phyloP scores from a whole-genome alignment of 2,888 invertebrate species.

The Dryobota labecula region DNA sequence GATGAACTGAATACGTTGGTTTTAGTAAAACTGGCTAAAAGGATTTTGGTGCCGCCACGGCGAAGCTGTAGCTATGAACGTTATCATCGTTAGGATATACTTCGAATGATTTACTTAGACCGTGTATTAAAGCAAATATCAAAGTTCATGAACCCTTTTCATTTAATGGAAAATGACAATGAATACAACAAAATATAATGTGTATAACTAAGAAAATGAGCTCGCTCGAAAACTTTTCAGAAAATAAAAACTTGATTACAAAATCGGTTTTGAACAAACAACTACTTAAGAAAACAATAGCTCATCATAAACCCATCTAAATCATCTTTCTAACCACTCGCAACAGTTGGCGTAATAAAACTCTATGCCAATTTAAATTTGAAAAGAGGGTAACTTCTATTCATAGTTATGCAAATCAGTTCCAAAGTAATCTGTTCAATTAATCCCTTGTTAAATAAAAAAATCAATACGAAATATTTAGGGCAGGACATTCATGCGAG shows the following conservation, averaged over 20 bases:
- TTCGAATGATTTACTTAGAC: constrained; percentile 7
- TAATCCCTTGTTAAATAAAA: constrained; percentile 70
- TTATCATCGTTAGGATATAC: constrained; percentile 34
- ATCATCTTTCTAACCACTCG: constrained; percentile 27
- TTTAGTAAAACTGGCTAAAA: constrained; percentile 34
- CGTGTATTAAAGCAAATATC: not conserved
- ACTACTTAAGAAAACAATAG: constrained; percentile 53
- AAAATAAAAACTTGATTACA: constrained; percentile 11
- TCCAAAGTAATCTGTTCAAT: constrained; percentile 67
- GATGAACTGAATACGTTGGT: constrained; percentile 42
- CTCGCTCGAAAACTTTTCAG: constrained; percentile 3
- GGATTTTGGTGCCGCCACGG: constrained; percentile 8
- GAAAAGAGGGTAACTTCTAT: constrained; percentile 61
- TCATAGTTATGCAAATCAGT: constrained; percentile 68
- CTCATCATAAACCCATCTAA: constrained; percentile 50
- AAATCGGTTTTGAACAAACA: constrained; percentile 35
- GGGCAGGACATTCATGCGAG: constrained; percentile 68
- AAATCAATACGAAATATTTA: constrained; percentile 69
- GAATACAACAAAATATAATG: not conserved
- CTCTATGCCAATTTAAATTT: constrained; percentile 52
- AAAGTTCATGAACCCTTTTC: constrained; percentile 8
- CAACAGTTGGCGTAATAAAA: constrained; percentile 63
- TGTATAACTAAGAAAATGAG: not conserved
- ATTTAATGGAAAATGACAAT: constrained; percentile 3
- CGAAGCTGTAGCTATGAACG: constrained; percentile 9